phyloP scores from a whole-genome alignment of 2,888 invertebrate species.

The Limnephilus rhombicus region DNA sequence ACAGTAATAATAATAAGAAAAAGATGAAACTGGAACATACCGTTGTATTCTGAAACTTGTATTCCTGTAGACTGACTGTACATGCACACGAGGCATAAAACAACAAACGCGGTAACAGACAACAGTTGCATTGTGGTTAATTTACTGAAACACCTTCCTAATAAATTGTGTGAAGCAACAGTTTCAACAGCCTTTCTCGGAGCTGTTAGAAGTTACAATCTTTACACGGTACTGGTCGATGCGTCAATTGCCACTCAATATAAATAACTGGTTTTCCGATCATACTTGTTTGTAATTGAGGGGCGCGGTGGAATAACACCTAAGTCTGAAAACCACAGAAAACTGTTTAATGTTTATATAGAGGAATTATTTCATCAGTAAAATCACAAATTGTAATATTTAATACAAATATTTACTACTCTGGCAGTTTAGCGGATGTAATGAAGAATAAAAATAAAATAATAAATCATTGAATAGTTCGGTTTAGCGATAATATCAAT shows the following conservation, averaged over 20 bases:
- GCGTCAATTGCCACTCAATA: conserved; percentile 24
- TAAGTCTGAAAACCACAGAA: background rate
- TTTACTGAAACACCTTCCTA: background rate
- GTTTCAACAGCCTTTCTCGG: background rate
- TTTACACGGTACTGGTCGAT: background rate
- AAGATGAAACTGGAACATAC: background rate
- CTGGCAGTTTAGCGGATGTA: no score
- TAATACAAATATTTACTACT: no score
- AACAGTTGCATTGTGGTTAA: background rate
- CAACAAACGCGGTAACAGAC: background rate
- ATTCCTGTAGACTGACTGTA: conserved; percentile 4
- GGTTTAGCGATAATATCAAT: no score
- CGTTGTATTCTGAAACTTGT: conserved; percentile 37
- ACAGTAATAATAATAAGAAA: background rate
- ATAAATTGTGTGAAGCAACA: background rate
- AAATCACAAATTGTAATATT: no score
- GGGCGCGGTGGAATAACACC: background rate
- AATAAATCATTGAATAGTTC: no score
- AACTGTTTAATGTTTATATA: no score
- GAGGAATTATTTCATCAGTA: no score
- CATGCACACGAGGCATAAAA: conserved; percentile 6
- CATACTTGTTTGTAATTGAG: background rate
- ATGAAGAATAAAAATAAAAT: no score
- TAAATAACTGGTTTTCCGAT: conserved; percentile 25
- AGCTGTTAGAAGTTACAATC: background rate